Evolutionary conservation across 2,888 invertebrate species (phyloP).

Genomic region (Eupithecia centaureata): DNA sequence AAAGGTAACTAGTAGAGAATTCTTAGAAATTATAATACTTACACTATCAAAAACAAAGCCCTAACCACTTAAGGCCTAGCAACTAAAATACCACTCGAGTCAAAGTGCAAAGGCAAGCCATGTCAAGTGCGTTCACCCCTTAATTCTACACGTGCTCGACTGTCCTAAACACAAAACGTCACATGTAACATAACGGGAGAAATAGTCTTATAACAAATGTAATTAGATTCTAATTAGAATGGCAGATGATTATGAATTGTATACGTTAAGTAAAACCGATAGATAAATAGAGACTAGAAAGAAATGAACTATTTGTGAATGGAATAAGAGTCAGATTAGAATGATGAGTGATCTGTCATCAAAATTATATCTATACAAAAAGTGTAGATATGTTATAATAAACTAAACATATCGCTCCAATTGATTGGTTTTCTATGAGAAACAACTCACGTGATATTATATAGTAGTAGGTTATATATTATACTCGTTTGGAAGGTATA

Average conservation of each 20-base stretch:
- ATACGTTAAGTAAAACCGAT: not conserved
- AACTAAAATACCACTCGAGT: constrained; percentile 51
- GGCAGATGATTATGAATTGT: not conserved
- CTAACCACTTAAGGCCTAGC: constrained; percentile 13
- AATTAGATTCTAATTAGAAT: constrained; percentile 12
- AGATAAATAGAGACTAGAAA: not conserved
- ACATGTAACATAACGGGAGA: constrained; percentile 37
- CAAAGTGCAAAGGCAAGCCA: constrained; percentile 65
- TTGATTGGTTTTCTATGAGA: too few species aligned
- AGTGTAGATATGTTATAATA: too few species aligned
- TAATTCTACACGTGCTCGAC: constrained; percentile 68
- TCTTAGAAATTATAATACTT: not conserved
- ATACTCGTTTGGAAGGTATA: too few species aligned
- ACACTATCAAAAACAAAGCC: constrained; percentile 23
- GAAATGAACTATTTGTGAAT: not conserved
- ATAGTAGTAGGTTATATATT: too few species aligned
- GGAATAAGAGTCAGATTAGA: not conserved
- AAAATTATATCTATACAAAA: not conserved
- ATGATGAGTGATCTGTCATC: not conserved
- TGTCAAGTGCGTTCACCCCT: constrained; percentile 67
- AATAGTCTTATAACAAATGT: constrained; percentile 27
- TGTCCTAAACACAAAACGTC: constrained; percentile 35
- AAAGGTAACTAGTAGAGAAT: too few species aligned
- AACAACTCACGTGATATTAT: too few species aligned
- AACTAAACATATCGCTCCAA: too few species aligned